Evolutionary conservation across 2,888 invertebrate species (phyloP), one percentile per base, ranked within the genome.

Genomic region (Zygaena filipendulae): DNA sequence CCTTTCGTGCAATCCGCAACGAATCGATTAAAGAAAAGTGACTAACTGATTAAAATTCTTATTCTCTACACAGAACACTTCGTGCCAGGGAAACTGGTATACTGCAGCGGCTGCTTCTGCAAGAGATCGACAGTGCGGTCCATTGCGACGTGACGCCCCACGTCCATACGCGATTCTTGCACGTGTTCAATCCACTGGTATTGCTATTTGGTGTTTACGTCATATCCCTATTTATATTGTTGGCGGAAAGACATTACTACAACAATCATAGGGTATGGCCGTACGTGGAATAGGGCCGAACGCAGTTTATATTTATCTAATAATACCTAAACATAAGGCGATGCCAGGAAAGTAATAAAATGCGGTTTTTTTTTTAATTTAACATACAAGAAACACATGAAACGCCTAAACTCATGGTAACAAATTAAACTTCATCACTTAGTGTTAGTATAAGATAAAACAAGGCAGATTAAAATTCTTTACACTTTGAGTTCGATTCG

Each of bases 231-330:
- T 1, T 58, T 0, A 43, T 68, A 19, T 27, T 67, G 19, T 8
- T 56, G 2, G 32, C 32, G 0, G 67, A 68, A 29, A 50, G 41
- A 21, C 16, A 44, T 9, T 40, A 52, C 30, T 49, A 43, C 14
- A 37, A 39, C 1, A 45, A 40, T 10, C 39, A 49, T 27, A 44
- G 29, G 18, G 36, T 56, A 2, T 60, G 47, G 49, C 67, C 67
- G 21, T 68, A 58, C 33, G 37, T 58, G 2, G 38, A 63, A n/a
- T 63, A 34, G n/a, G n/a, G n/a, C n/a, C n/a, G n/a, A n/a, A n/a
- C n/a, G n/a, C n/a, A n/a, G n/a, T n/a, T n/a, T n/a, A n/a, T n/a
- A n/a, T n/a, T n/a, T n/a, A n/a, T n/a, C n/a, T n/a, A n/a, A n/a
- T n/a, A n/a, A n/a, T n/a, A n/a, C n/a, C n/a, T n/a, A n/a, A n/a